Percentiles rank a stretch among this genome's conserved stretches.
Conservation (phyloP, 2,888 invertebrate genomes). For the Mechanitis mazaeus region DNA sequence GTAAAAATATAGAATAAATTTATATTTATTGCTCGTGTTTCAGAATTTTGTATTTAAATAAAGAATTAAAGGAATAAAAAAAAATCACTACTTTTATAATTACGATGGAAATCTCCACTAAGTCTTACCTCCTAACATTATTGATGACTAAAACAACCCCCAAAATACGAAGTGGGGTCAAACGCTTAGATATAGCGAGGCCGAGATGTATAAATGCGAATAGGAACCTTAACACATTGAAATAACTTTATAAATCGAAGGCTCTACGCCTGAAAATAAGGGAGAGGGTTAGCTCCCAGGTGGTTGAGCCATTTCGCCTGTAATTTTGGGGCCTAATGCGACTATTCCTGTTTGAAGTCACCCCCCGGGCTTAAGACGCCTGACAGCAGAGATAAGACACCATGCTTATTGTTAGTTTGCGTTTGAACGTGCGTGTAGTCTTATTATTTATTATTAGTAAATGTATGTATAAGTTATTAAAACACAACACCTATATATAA, state of each 20-base stretch:
- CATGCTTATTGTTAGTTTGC: constrained; percentile 18
- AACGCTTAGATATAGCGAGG: constrained; percentile 51
- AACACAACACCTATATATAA: too few species aligned
- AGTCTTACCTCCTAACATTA: constrained; percentile 70
- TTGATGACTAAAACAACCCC: constrained; percentile 71
- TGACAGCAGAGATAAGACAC: constrained; percentile 62
- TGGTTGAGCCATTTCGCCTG: constrained; percentile 73
- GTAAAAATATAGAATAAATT: too few species aligned
- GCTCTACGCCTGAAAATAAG: constrained; percentile 30
- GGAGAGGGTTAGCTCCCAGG: constrained; percentile 64
- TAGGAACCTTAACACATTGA: constrained; percentile 18
- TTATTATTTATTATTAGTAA: too few species aligned
- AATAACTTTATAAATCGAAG: constrained; percentile 37
- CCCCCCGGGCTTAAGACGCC: constrained; percentile 69
- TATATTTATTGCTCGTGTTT: too few species aligned
- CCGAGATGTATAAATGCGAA: constrained; percentile 33
- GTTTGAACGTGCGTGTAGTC: constrained; percentile 3
- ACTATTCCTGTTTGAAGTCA: constrained; percentile 75
- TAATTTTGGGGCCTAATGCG: constrained; percentile 76
- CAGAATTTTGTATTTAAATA: too few species aligned
- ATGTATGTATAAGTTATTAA: too few species aligned
- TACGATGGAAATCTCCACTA: constrained; percentile 47
- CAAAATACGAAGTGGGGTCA: constrained; percentile 73
- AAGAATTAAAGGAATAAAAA: too few species aligned
- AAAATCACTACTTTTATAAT: background rate